Evolutionary conservation across 2,797 vertebrate genomes (phyloP).

Genomic region (Clamator glandarius): DNA sequence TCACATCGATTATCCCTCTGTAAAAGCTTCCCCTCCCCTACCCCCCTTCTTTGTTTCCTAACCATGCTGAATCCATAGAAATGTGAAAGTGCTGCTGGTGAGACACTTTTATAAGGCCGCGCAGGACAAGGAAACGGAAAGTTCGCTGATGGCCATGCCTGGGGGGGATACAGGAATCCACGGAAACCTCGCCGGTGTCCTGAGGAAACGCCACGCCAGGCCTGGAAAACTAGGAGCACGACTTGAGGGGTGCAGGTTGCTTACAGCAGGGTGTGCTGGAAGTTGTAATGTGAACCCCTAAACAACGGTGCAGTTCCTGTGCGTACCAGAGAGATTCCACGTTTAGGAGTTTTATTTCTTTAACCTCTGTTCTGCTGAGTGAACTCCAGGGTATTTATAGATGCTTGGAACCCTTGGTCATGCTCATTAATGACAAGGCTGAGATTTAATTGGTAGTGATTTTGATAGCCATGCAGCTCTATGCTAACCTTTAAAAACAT

Average conservation of each 20-base stretch:
- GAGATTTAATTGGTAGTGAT: neutral
- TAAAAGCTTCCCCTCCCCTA: neutral
- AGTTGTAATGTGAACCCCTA: neutral
- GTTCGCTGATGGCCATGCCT: neutral
- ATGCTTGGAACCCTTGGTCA: neutral
- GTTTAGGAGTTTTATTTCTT: slow-evolving; percentile 20
- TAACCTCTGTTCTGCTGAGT: neutral
- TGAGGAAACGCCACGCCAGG: fast-evolving
- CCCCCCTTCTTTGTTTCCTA: neutral
- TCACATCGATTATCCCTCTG: fast-evolving
- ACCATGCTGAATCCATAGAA: neutral
- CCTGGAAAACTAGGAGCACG: neutral
- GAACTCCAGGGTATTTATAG: neutral
- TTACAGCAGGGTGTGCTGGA: neutral
- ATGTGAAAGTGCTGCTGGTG: neutral
- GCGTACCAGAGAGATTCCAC: neutral
- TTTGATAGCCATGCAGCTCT: neutral
- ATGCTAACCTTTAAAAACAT: neutral
- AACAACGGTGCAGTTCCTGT: neutral
- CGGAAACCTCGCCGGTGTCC: neutral
- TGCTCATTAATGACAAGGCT: neutral
- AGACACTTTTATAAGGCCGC: fast-evolving
- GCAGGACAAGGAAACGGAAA: neutral
- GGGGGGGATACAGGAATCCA: neutral
- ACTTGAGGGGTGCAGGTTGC: fast-evolving